Evolutionary conservation across 2,113 vertebrate genomes (phyloP).

Genomic region (Odontophorus gujanensis): DNA sequence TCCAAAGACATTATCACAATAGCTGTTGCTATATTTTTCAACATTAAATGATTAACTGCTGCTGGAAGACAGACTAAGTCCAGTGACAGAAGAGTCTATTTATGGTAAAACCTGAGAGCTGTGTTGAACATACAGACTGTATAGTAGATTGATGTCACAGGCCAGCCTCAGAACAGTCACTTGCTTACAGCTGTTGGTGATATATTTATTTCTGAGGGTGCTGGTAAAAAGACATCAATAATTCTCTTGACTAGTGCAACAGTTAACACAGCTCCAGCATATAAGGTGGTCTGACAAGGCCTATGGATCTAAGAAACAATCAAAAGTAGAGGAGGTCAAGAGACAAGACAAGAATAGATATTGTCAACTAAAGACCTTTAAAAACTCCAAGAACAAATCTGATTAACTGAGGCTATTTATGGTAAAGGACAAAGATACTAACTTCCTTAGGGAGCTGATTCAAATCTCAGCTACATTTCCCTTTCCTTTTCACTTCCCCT

Average conservation of each 20-base stretch:
- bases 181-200: background rate
- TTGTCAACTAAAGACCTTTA: background rate
- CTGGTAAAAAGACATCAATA: background rate
- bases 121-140: fast-evolving
- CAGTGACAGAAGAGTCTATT: background rate
- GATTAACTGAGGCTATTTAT: background rate
- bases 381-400: background rate
- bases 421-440: background rate
- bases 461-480: background rate
- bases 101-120: background rate
- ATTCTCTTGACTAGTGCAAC: background rate
- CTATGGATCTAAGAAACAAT: background rate
- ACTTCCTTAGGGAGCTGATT: background rate
- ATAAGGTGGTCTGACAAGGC: background rate
- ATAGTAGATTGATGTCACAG: background rate
- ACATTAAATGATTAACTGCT: background rate
- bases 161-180: background rate
- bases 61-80: background rate
- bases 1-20: background rate
- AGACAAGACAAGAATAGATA: background rate
- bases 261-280: background rate
- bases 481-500: background rate
- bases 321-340: background rate
- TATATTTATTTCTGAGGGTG: background rate
- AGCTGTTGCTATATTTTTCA: background rate